phyloP scores from a whole-genome alignment of 2,888 invertebrate genomes.

The Phragmatobia fuliginosa region DNA sequence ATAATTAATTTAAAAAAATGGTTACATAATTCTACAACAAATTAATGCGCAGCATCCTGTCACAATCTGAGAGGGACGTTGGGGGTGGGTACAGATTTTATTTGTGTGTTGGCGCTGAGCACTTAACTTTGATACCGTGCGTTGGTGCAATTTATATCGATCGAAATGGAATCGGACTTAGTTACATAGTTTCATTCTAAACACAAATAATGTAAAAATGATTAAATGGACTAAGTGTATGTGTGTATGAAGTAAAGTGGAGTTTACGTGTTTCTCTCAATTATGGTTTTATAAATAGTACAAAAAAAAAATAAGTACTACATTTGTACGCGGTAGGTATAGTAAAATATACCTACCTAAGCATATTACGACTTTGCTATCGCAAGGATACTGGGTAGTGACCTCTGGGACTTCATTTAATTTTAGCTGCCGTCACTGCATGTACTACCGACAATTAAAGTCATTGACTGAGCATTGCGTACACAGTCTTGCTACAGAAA shows the following conservation, averaged over 20 bases:
- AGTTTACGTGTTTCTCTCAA: slow-evolving; percentile 20
- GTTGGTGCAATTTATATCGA: slow-evolving; percentile 15
- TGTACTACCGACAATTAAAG: slow-evolving; percentile 57
- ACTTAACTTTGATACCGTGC: slow-evolving; percentile 30
- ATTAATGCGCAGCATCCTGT: slow-evolving; percentile 63
- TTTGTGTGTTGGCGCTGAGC: slow-evolving; percentile 47
- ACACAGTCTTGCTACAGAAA: slow-evolving; percentile 20
- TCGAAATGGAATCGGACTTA: neutral
- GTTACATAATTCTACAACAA: slow-evolving; percentile 58
- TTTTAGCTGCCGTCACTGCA: slow-evolving; percentile 64
- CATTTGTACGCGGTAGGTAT: slow-evolving; percentile 30
- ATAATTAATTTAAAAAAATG: slow-evolving; percentile 27
- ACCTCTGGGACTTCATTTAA: slow-evolving; percentile 66
- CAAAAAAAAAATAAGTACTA: slow-evolving; percentile 27
- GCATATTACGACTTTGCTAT: slow-evolving; percentile 30
- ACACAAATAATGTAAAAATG: neutral
- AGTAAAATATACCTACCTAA: slow-evolving; percentile 16
- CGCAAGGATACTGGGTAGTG: slow-evolving; percentile 52
- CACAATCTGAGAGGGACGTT: slow-evolving; percentile 45
- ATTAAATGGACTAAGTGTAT: neutral
- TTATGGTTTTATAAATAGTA: slow-evolving; percentile 23
- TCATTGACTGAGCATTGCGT: slow-evolving; percentile 62
- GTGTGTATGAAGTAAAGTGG: neutral
- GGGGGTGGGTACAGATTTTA: slow-evolving; percentile 48
- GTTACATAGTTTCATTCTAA: neutral